Evolutionary conservation across 2,797 vertebrate genomes (phyloP), one percentile per base, ranked within the genome.

Genomic region (Enteromius paludinosus): DNA sequence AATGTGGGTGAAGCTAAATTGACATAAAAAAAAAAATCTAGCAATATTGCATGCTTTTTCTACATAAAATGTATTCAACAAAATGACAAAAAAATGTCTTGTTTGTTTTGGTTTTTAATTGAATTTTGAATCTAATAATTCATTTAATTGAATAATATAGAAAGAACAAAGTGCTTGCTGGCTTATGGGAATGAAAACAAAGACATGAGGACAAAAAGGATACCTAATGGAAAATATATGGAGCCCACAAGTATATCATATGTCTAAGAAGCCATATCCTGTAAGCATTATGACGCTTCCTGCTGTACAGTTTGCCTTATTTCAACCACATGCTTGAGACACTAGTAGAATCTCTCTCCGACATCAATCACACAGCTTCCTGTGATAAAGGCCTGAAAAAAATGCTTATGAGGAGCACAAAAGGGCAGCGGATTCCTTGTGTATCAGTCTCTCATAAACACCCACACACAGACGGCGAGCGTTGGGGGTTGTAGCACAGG

Each of bases 401-500:
- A 70, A 83, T 49, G 54, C 70, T 77, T 70, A 47, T 69, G 10
- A 83, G 66, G 72, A 47, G 65, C 64, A 70, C 28, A 45, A 35
- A 62, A 70, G 65, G 52, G 18, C 41, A 83, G 66, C 18, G 38
- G 65, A 76, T 74, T 74, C 61, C 73, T 77, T 1, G n/a, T 77
- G 47, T 82, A 75, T 82, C 38, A 68, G 73, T 65, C 68, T 81
- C 52, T 11, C 61, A 61, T 3, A 73, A 54, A 79, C 75, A 85
- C 76, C 71, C 70, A 28, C 81, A 85, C 75, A 82, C 71, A 85
- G 73, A 85, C 86, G 62, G 56, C 43, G 74, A 56, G 83, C 77
- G 81, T 80, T 85, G 65, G 74, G 20, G 77, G 83, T 70, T 76
- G 66, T 64, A 47, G 45, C 64, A 74, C 81, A 85, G 83, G 85